These are phyloP conservation scores for Seira ritae DNA, from an alignment of 2,888 invertebrate species.

Conservation along the genomic window DNA sequence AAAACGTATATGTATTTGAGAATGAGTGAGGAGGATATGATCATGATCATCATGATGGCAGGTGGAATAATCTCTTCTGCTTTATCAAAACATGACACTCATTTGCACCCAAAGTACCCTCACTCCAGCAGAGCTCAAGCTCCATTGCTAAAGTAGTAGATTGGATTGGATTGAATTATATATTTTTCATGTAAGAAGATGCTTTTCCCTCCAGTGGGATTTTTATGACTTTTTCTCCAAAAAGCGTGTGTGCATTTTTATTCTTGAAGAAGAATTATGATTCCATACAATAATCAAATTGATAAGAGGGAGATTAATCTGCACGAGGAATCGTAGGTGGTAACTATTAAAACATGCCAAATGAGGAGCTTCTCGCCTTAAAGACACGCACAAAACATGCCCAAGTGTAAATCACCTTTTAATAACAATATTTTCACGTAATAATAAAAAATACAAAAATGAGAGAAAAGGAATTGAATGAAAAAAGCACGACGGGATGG, in stretches of 20 bases:
- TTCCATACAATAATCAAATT: slow-evolving; percentile 50
- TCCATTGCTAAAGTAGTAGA: too few relatives aligned
- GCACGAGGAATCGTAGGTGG: slow-evolving; percentile 62
- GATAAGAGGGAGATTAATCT: slow-evolving; percentile 65
- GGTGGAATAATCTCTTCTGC: slow-evolving; percentile 44
- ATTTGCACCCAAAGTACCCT: slow-evolving; percentile 56
- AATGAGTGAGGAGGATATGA: slow-evolving; percentile 6
- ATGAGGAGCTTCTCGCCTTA: slow-evolving; percentile 53
- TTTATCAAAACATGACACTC: slow-evolving; percentile 56
- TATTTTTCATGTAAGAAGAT: too few relatives aligned
- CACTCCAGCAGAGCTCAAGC: slow-evolving; percentile 44
- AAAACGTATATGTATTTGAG: slow-evolving; percentile 33
- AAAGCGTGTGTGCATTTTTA: slow-evolving; percentile 21
- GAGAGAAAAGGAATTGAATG: slow-evolving; percentile 36
- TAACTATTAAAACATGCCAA: slow-evolving; percentile 56
- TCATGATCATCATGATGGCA: slow-evolving; percentile 18
- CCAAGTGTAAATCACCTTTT: slow-evolving; percentile 58
- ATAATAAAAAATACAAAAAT: slow-evolving; percentile 10
- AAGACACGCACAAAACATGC: slow-evolving; percentile 21
- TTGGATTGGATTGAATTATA: too few relatives aligned
- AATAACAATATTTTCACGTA: slow-evolving; percentile 51
- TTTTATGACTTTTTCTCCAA: slow-evolving; percentile 65
- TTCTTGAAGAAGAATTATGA: slow-evolving; percentile 35
- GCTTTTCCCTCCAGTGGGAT: slow-evolving; percentile 29
- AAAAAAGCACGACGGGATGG: too few relatives aligned